Base-by-base conservation (phyloP, 2,888 invertebrate genomes). In the Clivina fossor region DNA sequence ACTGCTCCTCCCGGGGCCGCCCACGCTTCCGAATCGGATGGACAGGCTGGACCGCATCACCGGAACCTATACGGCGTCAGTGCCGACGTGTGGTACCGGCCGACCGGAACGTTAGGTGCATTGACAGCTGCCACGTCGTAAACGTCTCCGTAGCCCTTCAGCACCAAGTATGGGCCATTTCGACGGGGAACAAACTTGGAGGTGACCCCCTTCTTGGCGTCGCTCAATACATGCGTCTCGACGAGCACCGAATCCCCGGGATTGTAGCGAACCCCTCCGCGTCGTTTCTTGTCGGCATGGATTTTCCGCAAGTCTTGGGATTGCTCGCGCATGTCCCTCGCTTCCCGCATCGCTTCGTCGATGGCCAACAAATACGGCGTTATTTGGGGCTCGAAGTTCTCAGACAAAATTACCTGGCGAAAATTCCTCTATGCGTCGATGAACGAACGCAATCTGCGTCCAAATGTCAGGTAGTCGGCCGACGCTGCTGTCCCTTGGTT, bases 91-190 rank as follows among this genome's bases (percentile, higher is more conserved):
- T 44, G 44, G 16, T 44, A 44, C n/a, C 44, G 28, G 1, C 30
- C 44, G 4, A 44, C n/a, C 1, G 44, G 44, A 5, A 44, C 19
- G 16, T 13, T 2, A 1, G 30, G 18, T 3, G n/a, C 28, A 8
- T 44, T 30, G 1, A 18, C 18, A 13, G 44, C 30, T 4, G 44
- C 30, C 11, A 44, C 44, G 5, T 44, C 44, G 16, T 44, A 44
- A 1, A 18, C n/a, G 3, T 44, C 44, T 13, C 44, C 44, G 3
- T 18, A 3, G 4, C n/a, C 30, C 30, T 28, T 9, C 5, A 16
- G 1, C 18, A 44, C 30, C 9, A 16, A 15, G 8, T 44, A 44
- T 4, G 30, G 44, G 5, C 30, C 44, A 22, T 44, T 18, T 13
- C 18, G 5, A 5, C 16, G 15, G 16, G 30, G 44, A 3, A 44